Evolutionary conservation across 2,113 vertebrate genomes (phyloP).

Genomic region (Cygnus buccinator): DNA sequence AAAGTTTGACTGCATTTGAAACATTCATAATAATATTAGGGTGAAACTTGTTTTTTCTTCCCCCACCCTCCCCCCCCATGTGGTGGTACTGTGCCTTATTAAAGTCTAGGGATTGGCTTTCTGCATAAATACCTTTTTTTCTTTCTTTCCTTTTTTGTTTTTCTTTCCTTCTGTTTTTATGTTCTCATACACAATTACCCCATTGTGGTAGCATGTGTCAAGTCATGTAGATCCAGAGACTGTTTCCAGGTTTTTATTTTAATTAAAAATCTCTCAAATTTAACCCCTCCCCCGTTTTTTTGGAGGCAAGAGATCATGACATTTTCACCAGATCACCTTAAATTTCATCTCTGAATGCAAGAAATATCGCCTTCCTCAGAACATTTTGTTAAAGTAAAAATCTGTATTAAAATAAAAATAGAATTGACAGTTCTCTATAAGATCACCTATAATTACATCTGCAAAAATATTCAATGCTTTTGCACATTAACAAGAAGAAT

Average conservation of each 20-base stretch:
- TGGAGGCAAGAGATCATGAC: neutral
- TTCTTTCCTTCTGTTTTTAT: conserved; percentile 1
- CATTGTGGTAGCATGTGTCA: conserved; percentile 1
- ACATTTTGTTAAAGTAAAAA: neutral
- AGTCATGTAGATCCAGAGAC: neutral
- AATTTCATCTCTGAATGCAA: neutral
- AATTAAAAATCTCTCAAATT: neutral
- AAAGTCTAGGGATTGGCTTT: conserved; percentile 40
- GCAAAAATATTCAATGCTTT: neutral
- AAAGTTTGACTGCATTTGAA: conserved; percentile 53
- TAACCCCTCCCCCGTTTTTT: neutral
- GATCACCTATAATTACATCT: neutral
- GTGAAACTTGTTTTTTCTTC: neutral
- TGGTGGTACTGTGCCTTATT: conserved; percentile 33
- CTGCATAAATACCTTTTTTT: neutral
- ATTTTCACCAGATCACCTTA: neutral
- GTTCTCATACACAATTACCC: neutral
- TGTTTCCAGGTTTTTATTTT: neutral
- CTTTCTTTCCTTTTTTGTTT: neutral
- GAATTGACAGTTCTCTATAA: neutral
- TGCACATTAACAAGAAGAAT: neutral
- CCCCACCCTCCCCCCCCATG: neutral
- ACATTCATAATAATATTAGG: conserved; percentile 39
- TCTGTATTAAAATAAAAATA: neutral
- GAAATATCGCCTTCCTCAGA: neutral